phyloP scores from a whole-genome alignment of 2,888 invertebrate genomes.

The Ectobius pallidus region DNA sequence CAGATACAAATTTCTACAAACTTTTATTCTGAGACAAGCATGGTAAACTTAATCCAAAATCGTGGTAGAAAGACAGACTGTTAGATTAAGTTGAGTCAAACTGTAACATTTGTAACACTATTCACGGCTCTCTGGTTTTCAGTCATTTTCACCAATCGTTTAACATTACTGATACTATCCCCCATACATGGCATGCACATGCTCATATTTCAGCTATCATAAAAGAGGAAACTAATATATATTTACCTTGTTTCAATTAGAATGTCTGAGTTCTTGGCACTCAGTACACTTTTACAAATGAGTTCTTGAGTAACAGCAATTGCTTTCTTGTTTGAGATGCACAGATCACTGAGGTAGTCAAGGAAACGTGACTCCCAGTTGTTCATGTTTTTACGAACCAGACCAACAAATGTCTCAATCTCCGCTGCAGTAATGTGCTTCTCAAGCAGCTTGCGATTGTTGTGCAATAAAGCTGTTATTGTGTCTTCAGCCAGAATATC shows the following conservation, averaged over 20 bases:
- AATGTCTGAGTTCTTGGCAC: constrained; percentile 93
- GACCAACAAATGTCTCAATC: constrained; percentile 97
- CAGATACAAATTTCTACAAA: too few relatives aligned
- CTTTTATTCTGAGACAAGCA: too few relatives aligned
- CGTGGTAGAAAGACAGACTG: too few relatives aligned
- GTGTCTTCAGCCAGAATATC: constrained; percentile 99
- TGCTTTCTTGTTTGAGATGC: constrained; percentile 97
- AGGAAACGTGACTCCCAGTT: constrained; percentile 95
- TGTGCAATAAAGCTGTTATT: constrained; percentile 96
- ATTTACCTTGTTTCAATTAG: constrained; percentile 86
- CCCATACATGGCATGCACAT: too few relatives aligned
- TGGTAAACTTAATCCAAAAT: too few relatives aligned
- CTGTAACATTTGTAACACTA: too few relatives aligned
- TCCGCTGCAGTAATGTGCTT: constrained; percentile 98
- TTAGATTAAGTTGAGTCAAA: too few relatives aligned
- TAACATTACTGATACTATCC: too few relatives aligned
- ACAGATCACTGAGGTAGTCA: constrained; percentile 96
- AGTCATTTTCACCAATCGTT: too few relatives aligned
- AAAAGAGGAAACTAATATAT: too few relatives aligned
- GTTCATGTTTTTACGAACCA: constrained; percentile 94
- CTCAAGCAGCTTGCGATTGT: constrained; percentile 95
- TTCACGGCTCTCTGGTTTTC: too few relatives aligned
- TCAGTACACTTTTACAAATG: constrained; percentile 96
- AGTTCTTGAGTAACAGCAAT: constrained; percentile 98
- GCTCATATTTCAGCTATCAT: too few relatives aligned